A percentile compares a stretch with the other conserved stretches of the same genome.
Conservation (phyloP, 2,888 invertebrate species). For the Parnassius mnemosyne region DNA sequence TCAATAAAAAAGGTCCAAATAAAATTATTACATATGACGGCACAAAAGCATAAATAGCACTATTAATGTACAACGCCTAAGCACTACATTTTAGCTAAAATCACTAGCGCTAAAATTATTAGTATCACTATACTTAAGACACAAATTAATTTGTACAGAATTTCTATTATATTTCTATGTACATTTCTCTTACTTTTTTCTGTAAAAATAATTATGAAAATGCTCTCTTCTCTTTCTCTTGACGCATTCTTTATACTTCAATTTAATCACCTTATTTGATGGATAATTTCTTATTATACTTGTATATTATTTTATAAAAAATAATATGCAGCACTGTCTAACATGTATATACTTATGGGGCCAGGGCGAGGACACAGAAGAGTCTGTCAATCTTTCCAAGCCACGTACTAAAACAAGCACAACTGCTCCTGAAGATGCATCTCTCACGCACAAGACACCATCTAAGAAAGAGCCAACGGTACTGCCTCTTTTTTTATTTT, state of each 20-base stretch:
- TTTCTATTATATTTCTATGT: neutral
- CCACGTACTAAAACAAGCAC: constrained; percentile 75
- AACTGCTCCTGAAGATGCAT: constrained; percentile 74
- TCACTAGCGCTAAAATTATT: constrained; percentile 6
- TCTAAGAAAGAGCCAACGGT: constrained; percentile 76
- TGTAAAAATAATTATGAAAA: too few relatives aligned
- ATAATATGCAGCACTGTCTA: constrained; percentile 35
- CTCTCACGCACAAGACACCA: constrained; percentile 76
- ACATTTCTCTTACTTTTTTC: neutral
- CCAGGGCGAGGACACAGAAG: constrained; percentile 73
- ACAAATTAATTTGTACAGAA: constrained; percentile 5
- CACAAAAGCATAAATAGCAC: constrained; percentile 10
- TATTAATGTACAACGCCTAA: constrained; percentile 5
- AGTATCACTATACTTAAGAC: neutral
- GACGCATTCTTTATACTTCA: too few relatives aligned
- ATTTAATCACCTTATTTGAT: too few relatives aligned
- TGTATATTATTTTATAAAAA: neutral
- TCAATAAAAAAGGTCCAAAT: neutral
- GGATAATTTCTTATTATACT: too few relatives aligned
- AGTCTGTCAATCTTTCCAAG: constrained; percentile 73
- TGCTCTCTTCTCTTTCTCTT: too few relatives aligned
- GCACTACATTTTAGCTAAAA: constrained; percentile 9
- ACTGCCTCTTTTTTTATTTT: constrained; percentile 40
- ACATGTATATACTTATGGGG: constrained; percentile 46
- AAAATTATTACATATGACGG: too few relatives aligned